phyloP scores from a whole-genome alignment of 2,797 vertebrate genomes.

The Vultur gryphus region DNA sequence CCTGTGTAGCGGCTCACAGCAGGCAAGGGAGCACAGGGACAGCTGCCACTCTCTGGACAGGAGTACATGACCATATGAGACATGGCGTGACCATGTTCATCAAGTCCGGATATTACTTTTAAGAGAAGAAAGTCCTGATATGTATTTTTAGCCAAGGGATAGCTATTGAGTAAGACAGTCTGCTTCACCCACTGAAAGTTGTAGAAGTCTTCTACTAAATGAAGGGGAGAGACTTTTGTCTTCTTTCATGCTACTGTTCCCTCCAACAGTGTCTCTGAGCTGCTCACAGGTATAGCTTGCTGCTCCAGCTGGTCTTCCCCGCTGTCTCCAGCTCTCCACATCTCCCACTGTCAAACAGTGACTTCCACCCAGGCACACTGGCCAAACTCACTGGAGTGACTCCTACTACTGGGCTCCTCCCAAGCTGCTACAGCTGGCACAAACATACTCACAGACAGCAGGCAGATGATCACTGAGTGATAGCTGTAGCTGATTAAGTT shows the following conservation, averaged over 20 bases:
- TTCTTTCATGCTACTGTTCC: background rate
- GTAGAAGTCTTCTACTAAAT: background rate
- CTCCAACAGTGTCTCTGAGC: background rate
- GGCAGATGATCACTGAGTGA: background rate
- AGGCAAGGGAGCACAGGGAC: background rate
- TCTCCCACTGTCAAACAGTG: background rate
- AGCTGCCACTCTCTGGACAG: background rate
- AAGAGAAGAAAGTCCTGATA: background rate
- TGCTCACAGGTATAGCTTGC: background rate
- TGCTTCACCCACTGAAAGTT: background rate
- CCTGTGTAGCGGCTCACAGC: background rate
- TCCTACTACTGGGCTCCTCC: background rate
- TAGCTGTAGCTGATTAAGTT: background rate
- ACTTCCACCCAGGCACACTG: background rate
- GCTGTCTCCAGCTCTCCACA: background rate
- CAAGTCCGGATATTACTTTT: fast-evolving
- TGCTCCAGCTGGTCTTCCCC: background rate
- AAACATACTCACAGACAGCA: background rate
- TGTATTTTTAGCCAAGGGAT: background rate
- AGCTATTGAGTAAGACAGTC: background rate
- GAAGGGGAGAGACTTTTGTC: background rate
- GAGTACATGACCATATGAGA: background rate
- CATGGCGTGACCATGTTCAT: background rate
- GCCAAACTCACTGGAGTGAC: background rate
- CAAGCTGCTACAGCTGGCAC: background rate